Evolutionary conservation across 1,140 invertebrate genomes (phyloP), one percentile per base, ranked within the genome.

Genomic region (Aphidius gifuensis): DNA sequence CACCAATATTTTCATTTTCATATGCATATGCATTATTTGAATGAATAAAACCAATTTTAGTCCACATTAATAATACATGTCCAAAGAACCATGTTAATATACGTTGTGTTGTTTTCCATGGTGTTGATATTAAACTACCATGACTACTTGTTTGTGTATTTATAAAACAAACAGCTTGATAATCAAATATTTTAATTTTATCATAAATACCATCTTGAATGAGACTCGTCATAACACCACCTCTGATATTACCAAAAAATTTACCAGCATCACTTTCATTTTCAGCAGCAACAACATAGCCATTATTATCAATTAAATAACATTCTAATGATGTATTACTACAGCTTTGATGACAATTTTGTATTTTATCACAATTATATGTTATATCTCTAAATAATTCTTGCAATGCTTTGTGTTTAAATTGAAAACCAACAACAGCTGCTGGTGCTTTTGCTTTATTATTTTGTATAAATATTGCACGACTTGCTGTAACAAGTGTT

Each of bases 391-490:
- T 86, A 73, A 94, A 94, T 64, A 90, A 83, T 54, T 87, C 82
- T 60, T 87, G 86, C 38, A 93, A 83, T 5, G 88, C 86, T 16
- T 86, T 86, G 67, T 94, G 91, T 65, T 89, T 86, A 76, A 94
- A 93, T 70, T 94, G 92, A 68, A 93, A 90, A 21, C 94, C 94
- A n/a, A 96, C 92, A 1, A 96, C 94, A 2, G 93, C 94, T 0
- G 88, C 93, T 4, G 94, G 93, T 1, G 92, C 90, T 69, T 86
- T 85, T 11, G 50, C 43, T 44, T 66, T 71, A 58, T 83, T 84
- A 68, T 85, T 84, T 16, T 78, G 72, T n/a, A 79, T 76, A 61
- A 96, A 94, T 46, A 97, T 89, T 0, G 94, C 94, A 71, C 92
- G 89, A 58, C 90, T 92, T 1, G 91, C 94, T 4, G 93, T 96